Percentiles rank a stretch among this genome's conserved stretches.
Conservation (phyloP, 2,113 vertebrate genomes). For the Sarotherodon lohbergeri region DNA sequence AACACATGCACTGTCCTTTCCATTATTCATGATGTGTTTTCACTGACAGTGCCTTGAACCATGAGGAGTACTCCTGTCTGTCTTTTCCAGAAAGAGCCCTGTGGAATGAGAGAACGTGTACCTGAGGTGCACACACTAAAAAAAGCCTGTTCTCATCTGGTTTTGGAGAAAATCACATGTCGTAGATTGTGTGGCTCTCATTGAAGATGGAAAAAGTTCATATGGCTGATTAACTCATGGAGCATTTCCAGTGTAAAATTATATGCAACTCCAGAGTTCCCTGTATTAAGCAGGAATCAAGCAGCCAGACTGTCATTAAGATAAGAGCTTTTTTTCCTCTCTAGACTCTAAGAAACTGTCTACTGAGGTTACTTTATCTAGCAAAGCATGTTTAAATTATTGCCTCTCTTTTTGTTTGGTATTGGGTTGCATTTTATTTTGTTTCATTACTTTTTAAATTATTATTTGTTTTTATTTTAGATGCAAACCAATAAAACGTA, state of each 20-base stretch:
- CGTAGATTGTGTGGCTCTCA: background rate
- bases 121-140: background rate
- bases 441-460: background rate
- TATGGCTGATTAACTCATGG: background rate
- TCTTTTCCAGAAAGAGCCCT: constrained; percentile 36
- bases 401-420: background rate
- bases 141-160: constrained; percentile 26
- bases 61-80: constrained; percentile 33
- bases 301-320: background rate
- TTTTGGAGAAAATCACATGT: constrained; percentile 25
- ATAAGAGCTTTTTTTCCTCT: background rate
- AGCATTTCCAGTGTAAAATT: background rate
- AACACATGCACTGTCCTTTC: constrained; percentile 31
- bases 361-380: background rate
- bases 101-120: constrained; percentile 4
- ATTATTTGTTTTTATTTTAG: background rate
- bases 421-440: background rate
- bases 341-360: background rate
- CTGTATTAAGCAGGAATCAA: background rate
- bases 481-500: background rate
- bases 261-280: background rate
- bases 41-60: constrained; percentile 45
- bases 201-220: background rate
- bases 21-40: constrained; percentile 66
- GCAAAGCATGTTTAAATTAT: background rate